A percentile compares a stretch with the other conserved stretches of the same genome.
phyloP scores from a whole-genome alignment of 2,113 vertebrate species.

The Menidia beryllina region DNA sequence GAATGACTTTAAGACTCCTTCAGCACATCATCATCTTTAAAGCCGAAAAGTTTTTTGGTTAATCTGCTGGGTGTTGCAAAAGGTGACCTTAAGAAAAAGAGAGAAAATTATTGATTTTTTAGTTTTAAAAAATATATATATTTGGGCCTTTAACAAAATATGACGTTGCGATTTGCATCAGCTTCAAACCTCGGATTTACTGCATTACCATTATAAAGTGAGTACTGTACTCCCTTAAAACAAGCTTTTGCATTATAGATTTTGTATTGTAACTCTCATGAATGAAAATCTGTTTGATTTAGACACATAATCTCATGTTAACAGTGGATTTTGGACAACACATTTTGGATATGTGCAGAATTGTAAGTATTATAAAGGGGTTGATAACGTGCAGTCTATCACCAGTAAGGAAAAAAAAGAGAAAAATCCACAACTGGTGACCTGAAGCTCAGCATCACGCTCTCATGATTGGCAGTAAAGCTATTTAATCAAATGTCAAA shows the following conservation, averaged over 20 bases:
- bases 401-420: not conserved
- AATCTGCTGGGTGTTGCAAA: no score
- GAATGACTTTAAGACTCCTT: no score
- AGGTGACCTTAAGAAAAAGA: no score
- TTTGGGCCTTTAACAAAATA: no score
- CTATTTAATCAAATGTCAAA: constrained; percentile 84
- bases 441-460: constrained; percentile 52
- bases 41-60: no score
- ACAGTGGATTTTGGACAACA: not conserved
- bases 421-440: constrained; percentile 46
- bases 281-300: not conserved
- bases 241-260: not conserved
- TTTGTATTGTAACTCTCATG: not conserved
- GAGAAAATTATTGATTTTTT: no score
- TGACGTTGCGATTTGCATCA: no score
- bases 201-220: no score
- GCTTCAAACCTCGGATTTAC: no score
- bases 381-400: not conserved
- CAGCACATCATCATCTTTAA: no score
- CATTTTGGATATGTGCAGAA: not conserved
- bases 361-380: not conserved
- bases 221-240: no score
- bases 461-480: constrained; percentile 77
- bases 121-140: no score
- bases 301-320: not conserved